Base-by-base conservation (phyloP, 2,888 invertebrate species). In the Hedya salicella region DNA sequence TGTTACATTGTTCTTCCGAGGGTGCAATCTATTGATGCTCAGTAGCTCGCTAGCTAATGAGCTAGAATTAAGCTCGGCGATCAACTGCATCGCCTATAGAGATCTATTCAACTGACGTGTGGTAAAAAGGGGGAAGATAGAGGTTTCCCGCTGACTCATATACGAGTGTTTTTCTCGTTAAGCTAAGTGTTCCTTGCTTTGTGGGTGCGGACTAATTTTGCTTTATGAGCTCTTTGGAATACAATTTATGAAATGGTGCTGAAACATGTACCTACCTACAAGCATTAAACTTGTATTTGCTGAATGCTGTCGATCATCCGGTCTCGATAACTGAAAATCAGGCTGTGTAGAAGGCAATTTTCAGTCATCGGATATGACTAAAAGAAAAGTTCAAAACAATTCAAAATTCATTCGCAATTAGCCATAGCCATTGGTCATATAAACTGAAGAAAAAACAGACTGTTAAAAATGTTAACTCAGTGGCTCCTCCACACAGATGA, bases 1-100 rank as follows among this genome's bases (percentile, higher is more conserved):
- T 44, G 30, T 30, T 21, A 48, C 48, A 30, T 46, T 44, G 44
- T 17, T 46, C 44, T 30, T 30, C 44, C 57, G n/a, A 44, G 30
- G 32, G 30, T 46, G 44, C 42, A 59, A 62, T 46, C 54, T 32
- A 75, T 74, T 74, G 72, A 70, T 65, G 56, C 68, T 72, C 62
- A 62, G 57, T 63, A 70, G 69, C 70, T 73, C 67, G 68, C 63
- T 57, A 68, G 74, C 75, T 74, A 76, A 79, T 74, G 73, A 78
- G 71, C 71, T 72, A 70, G 63, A 80, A 75, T 75, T 68, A 74
- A 80, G 68, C 73, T 69, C 67, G 67, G 70, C 69, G 74, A 74
- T 77, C 75, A 77, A 73, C 68, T 73, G 73, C 70, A 70, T 53
- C 49, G 30, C 40, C 62, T 65, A 61, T 36, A 53, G 44, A 25